Base-by-base conservation (phyloP, 2,113 vertebrate species). In the Ranitomeya variabilis region DNA sequence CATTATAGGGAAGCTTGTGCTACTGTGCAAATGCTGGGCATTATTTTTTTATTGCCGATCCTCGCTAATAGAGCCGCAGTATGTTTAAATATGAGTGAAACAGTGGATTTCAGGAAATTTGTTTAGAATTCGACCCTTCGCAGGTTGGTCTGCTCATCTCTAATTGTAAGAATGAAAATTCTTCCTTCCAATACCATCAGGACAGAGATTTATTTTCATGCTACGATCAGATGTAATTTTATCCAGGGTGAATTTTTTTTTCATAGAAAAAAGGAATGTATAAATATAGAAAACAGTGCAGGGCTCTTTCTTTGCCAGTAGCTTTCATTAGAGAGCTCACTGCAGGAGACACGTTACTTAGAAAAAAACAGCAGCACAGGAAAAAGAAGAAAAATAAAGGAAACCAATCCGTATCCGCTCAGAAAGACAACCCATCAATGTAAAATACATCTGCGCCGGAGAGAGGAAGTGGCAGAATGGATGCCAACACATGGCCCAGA, bases 271-370 rank as follows among this genome's bases (percentile, higher is more conserved):
- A 16, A 71, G 76, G 78, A 87, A 87, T 87, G 64, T 45, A 81
- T 71, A 81, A 80, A 87, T 71, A 57, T 23, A 87, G 85, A 87
- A 87, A 81, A 73, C 77, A 69, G 60, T 67, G 7, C 60, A 26
- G 37, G 52, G 76, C 6, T 21, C 15, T 87, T 71, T 87, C 59
- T 54, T 23, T 80, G 76, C 77, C 86, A 78, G 21, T 23, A 67
- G 74, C 76, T 79, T 54, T 62, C 77, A 69, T 45, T 67, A 18
- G 52, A 78, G 55, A 80, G 51, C 78, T 55, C 76, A 31, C 78
- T 69, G 86, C 78, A 80, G 86, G 77, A 55, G 74, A 79, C 52
- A 77, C 26, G 7, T 80, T 80, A 80, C 80, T 66, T 71, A 69
- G 78, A 74, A 59, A 37, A n/a, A 59, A 37, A n/a, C 64, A 59